Evolutionary conservation across 2,113 vertebrate genomes (phyloP).

Genomic region (Proteles cristata): DNA sequence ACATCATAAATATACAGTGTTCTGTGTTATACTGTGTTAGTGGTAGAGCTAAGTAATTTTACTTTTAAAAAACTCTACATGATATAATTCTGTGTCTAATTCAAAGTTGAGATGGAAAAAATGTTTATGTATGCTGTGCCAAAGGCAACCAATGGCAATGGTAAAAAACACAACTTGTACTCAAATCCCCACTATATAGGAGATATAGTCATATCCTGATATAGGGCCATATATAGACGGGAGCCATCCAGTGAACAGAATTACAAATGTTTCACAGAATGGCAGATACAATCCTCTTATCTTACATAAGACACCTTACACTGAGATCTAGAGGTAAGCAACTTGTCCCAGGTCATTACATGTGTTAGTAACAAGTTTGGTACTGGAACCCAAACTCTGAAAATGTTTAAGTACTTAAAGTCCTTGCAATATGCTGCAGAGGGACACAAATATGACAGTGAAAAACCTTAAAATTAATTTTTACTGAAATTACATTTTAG

Average conservation of each 20-base stretch:
- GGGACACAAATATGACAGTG: background rate
- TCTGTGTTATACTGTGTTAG: background rate
- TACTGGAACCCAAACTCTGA: background rate
- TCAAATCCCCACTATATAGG: background rate
- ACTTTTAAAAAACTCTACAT: background rate
- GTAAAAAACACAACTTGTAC: background rate
- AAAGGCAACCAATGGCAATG: background rate
- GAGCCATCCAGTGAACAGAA: background rate
- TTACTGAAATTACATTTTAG: constrained; percentile 43
- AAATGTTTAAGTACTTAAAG: constrained; percentile 39
- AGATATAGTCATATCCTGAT: background rate
- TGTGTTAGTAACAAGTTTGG: constrained; percentile 5
- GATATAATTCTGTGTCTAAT: background rate
- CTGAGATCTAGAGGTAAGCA: background rate
- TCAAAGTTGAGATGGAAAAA: constrained; percentile 27
- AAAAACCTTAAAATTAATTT: constrained; percentile 45
- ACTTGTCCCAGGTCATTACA: background rate
- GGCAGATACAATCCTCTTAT: background rate
- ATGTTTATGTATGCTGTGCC: background rate
- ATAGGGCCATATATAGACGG: background rate
- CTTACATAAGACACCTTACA: background rate
- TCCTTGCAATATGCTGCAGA: background rate
- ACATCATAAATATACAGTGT: background rate
- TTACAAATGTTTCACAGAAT: background rate
- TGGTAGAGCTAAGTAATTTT: constrained; percentile 10